phyloP scores from a whole-genome alignment of 2,888 invertebrate species.

The Clistopyga incitator region DNA sequence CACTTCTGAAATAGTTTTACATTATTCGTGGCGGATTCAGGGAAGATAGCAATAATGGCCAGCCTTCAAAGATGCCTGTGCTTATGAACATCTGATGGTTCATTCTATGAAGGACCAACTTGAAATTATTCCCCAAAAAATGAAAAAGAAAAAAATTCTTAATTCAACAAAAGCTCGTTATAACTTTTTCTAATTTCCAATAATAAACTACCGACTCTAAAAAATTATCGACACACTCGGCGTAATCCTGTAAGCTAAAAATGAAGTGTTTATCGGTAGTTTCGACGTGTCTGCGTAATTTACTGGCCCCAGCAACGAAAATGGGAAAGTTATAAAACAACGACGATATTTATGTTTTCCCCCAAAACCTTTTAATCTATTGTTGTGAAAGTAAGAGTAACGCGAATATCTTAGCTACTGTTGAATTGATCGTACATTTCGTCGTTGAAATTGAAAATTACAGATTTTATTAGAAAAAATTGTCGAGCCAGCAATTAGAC shows the following conservation, averaged over 20 bases:
- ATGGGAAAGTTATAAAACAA: slow-evolving; percentile 2
- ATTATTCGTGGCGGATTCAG: slow-evolving; percentile 31
- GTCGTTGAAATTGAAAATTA: not conserved
- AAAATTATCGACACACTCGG: not conserved
- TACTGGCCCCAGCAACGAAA: slow-evolving; percentile 2
- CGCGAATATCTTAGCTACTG: not conserved
- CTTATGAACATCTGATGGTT: not conserved
- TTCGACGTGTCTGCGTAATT: not conserved
- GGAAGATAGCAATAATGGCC: slow-evolving; percentile 29
- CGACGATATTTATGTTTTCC: not conserved
- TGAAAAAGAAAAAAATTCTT: slow-evolving; percentile 4
- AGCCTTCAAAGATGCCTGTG: slow-evolving; percentile 21
- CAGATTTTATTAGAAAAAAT: not conserved
- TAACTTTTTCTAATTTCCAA: not conserved
- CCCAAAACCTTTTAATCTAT: slow-evolving; percentile 8
- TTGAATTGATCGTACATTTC: not conserved
- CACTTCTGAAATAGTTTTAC: slow-evolving; percentile 13
- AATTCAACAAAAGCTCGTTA: not conserved
- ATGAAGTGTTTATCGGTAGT: not conserved
- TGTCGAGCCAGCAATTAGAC: slow-evolving; percentile 27
- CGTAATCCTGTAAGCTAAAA: not conserved
- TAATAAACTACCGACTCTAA: not conserved
- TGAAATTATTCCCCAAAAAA: not conserved
- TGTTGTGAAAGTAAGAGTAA: not conserved
- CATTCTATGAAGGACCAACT: slow-evolving; percentile 35